These are phyloP conservation scores for Lethrus apterus DNA, from an alignment of 1,140 invertebrate genomes.

Conservation along the genomic window DNA sequence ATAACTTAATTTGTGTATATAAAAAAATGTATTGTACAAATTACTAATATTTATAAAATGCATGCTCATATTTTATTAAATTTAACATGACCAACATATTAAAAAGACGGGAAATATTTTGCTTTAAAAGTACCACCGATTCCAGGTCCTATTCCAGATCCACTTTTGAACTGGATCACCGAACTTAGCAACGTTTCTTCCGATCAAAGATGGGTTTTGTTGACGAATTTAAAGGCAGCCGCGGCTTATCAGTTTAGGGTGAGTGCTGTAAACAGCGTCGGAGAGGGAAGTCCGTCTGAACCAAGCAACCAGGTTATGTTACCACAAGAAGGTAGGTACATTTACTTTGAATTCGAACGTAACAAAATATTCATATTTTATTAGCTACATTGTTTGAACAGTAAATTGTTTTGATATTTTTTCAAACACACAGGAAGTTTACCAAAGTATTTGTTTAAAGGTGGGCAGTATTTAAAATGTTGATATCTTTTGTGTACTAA, in stretches of 20 bases:
- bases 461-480: no score
- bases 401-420: constrained; percentile 24
- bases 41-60: constrained; percentile 8
- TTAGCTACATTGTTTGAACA: constrained; percentile 11
- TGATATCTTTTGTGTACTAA: no score
- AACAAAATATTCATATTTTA: neutral
- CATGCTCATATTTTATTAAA: constrained; percentile 15
- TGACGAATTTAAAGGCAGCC: constrained; percentile 86
- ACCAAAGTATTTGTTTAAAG: constrained; percentile 36
- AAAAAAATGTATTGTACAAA: constrained; percentile 2
- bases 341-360: neutral
- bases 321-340: constrained; percentile 89
- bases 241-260: constrained; percentile 94
- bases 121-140: constrained; percentile 38
- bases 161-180: constrained; percentile 79
- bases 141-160: constrained; percentile 71
- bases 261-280: constrained; percentile 90
- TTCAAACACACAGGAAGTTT: constrained; percentile 30
- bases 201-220: constrained; percentile 66
- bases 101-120: constrained; percentile 12
- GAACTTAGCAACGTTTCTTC: constrained; percentile 81
- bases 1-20: no score
- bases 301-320: constrained; percentile 80
- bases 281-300: constrained; percentile 83
- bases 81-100: constrained; percentile 3